A percentile compares a stretch with the other conserved stretches of the same genome.
Evolutionary conservation across 2,797 vertebrate genomes (phyloP).

Genomic region (Spondyliosoma cantharus): DNA sequence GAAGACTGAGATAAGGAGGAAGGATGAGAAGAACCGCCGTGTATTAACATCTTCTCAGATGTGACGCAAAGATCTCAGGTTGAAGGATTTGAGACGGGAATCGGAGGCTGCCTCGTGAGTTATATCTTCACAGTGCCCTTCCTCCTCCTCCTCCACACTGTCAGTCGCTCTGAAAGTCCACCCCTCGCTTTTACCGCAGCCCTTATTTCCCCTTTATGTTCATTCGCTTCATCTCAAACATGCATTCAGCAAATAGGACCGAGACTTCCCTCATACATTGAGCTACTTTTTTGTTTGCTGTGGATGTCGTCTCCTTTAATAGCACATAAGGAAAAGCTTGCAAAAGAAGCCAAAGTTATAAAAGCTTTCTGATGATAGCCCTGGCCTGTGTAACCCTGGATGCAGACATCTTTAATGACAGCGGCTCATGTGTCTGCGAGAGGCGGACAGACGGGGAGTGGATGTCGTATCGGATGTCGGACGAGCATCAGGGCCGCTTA

Average conservation of each 20-base stretch:
- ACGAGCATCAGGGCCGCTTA: constrained; percentile 66
- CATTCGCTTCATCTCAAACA: too few relatives aligned
- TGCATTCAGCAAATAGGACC: too few relatives aligned
- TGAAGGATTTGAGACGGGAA: constrained; percentile 1
- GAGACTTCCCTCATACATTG: background rate
- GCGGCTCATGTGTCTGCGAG: constrained; percentile 58
- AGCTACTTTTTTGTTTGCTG: background rate
- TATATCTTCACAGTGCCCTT: constrained; percentile 4
- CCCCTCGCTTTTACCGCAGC: background rate
- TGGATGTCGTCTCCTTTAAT: background rate
- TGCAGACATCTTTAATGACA: constrained; percentile 52
- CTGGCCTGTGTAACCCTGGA: constrained; percentile 22
- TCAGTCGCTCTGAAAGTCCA: background rate
- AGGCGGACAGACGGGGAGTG: constrained; percentile 38
- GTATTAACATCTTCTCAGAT: constrained; percentile 13
- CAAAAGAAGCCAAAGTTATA: constrained; percentile 6
- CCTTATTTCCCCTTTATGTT: background rate
- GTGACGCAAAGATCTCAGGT: constrained; percentile 1
- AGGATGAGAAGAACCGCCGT: constrained; percentile 1
- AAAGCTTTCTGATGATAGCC: constrained; percentile 14
- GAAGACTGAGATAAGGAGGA: background rate
- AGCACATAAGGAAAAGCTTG: background rate
- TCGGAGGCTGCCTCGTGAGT: constrained; percentile 12
- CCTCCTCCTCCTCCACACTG: constrained; percentile 12
- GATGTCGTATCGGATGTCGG: constrained; percentile 71